Base-by-base conservation (phyloP, 2,113 vertebrate species). In the Pedionomus torquatus region DNA sequence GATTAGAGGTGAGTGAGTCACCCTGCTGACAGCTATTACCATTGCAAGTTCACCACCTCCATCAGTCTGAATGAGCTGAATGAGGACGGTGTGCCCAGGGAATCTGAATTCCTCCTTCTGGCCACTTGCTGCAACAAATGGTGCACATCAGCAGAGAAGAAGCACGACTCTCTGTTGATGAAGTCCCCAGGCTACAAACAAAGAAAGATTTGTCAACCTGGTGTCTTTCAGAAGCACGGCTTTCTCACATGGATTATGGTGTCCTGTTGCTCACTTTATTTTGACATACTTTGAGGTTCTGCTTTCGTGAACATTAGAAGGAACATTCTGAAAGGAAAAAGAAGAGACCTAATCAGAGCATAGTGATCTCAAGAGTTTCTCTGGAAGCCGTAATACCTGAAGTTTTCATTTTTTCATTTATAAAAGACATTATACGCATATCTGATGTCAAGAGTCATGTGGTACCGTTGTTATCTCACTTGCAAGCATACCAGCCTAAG, bases 111-210 rank as follows among this genome's bases (percentile, higher is more conserved):
- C 17, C 39, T 92, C 9, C 18, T 90, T 31, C 69, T 68, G 80
- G 37, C 3, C 33, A 24, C 52, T 52, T 1, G 0, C 21, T 66
- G 85, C 72, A 77, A 77, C 30, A 54, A 49, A 9, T 6, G 16
- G 7, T 55, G 44, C 28, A 44, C 15, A 17, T 37, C 44, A 82
- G 19, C 2, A 3, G 43, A 79, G 31, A 90, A 74, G 49, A 14
- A 91, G 55, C 18, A 51, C 0, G 0, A 7, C 2, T 60, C 5
- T 66, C 49, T 58, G 10, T 14, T 49, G 21, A 30, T 78, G 24
- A 91, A 81, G 39, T 64, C 30, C 25, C 46, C 46, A 54, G 44
- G 28, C n/a, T 88, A 52, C 8, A 21, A 64, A 58, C 10, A 78
- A 55, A 83, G 16, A 49, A 39, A 72, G n/a, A 61, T 76, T 71